These are phyloP conservation scores for Drosophila histrio DNA, from an alignment of 2,888 invertebrate genomes.

Conservation along the genomic window DNA sequence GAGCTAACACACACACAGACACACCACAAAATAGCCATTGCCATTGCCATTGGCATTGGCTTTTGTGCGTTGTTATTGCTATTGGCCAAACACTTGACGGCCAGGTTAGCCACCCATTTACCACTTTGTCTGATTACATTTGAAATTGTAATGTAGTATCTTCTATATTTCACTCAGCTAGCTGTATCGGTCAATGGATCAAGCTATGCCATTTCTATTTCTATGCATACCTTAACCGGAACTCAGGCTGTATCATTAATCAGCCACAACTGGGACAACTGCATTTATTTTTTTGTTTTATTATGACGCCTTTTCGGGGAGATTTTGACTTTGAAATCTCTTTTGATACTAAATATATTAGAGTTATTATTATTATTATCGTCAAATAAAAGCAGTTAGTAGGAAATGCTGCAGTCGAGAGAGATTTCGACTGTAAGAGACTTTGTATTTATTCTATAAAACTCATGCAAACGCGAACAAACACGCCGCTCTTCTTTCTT, in stretches of 20 bases:
- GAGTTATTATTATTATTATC: no score
- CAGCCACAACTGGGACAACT: constrained; percentile 29
- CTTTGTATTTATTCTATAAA: no score
- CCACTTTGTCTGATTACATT: constrained; percentile 84
- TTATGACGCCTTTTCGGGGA: no score
- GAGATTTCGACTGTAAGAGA: no score
- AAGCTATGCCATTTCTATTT: constrained; percentile 59
- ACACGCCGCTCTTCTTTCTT: no score
- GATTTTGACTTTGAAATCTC: no score
- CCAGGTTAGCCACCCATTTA: constrained; percentile 27
- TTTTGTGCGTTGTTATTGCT: constrained; percentile 18
- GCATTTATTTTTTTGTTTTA: constrained; percentile 7
- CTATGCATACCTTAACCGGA: constrained; percentile 35
- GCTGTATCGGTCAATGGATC: constrained; percentile 72
- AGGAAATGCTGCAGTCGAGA: no score
- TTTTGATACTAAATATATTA: no score
- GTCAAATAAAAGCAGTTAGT: no score
- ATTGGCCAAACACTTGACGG: constrained; percentile 50
- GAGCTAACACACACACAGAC: constrained; percentile 24
- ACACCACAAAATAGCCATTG: constrained; percentile 20
- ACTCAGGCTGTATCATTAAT: constrained; percentile 49
- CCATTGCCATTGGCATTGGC: constrained; percentile 2
- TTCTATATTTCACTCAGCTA: constrained; percentile 53
- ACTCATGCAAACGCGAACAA: no score
- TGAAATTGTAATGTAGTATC: constrained; percentile 84